phyloP scores from a whole-genome alignment of 1,140 invertebrate species.

The Drosophila quadrilineata region DNA sequence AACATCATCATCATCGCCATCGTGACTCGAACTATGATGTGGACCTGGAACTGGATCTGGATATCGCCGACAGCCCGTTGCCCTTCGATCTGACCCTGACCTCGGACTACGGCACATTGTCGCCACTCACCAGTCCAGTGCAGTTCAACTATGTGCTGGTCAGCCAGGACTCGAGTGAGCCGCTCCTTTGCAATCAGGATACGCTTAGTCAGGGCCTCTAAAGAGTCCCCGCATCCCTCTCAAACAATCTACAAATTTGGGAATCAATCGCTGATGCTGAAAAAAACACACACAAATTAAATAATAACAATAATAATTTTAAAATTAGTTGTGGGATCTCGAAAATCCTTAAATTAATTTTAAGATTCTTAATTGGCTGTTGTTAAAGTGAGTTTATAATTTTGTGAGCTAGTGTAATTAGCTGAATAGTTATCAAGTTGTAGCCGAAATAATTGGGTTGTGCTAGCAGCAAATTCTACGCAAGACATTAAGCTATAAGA shows the following conservation, averaged over 20 bases:
- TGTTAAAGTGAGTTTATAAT: neutral
- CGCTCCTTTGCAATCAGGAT: constrained; percentile 32
- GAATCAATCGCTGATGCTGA: constrained; percentile 71
- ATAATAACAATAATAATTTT: neutral
- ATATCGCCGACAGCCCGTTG: constrained; percentile 52
- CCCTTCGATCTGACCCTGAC: constrained; percentile 60
- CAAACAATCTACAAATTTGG: constrained; percentile 5
- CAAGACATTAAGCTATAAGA: constrained; percentile 63
- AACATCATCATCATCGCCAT: neutral
- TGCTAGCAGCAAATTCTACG: constrained; percentile 55
- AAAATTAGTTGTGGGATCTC: neutral
- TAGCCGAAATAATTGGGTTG: constrained; percentile 64
- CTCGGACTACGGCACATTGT: constrained; percentile 61
- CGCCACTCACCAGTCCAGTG: constrained; percentile 54
- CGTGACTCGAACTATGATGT: constrained; percentile 1
- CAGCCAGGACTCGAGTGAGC: constrained; percentile 45
- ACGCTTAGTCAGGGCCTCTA: constrained; percentile 13
- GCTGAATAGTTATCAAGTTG: constrained; percentile 47
- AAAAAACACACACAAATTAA: neutral
- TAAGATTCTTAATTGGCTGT: neutral
- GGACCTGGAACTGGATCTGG: constrained; percentile 36
- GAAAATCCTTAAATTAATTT: neutral
- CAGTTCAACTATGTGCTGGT: constrained; percentile 43
- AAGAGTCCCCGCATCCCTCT: neutral
- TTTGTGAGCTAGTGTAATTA: constrained; percentile 21